Evolutionary conservation across 2,888 invertebrate genomes (phyloP), one percentile per base, ranked within the genome.

Genomic region (Hartigia nigra): DNA sequence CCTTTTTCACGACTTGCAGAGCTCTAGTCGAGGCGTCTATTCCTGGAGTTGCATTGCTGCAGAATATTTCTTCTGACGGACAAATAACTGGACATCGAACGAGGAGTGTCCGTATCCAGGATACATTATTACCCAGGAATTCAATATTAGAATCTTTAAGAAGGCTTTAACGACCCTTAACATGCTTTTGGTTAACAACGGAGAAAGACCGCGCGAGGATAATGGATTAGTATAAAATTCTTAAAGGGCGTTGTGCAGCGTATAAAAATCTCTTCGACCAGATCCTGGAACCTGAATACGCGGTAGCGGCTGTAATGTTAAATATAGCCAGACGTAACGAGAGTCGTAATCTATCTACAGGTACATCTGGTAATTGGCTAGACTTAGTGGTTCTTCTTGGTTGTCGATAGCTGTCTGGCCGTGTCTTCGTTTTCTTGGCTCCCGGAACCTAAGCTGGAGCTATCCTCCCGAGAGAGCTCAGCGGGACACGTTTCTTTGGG

Each of bases 281-380:
- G 2, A 23, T 55, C 39, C 39, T 55, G 39, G 4, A 55, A 23
- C 23, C 39, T 14, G 39, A 14, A 4, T 23, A 55, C 23, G 14
- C 39, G 39, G 39, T 39, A 12, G 23, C 23, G 23, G 39, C 23
- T 31, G 72, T 14, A 32, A 32, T 9, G 72, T 14, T 72, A 72
- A 72, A 72, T 72, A 72, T 72, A 72, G 74, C 74, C 76, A 35
- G 80, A 76, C 75, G 82, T 85, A 87, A 87, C 81, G 84, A 82
- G 83, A 79, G 78, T 80, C 83, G 81, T 87, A 86, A 85, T 87
- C 85, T 84, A 84, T 86, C 84, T 84, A 81, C 80, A 82, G 83
- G 82, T 82, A 77, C 82, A 83, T 82, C 83, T 87, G 83, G 84
- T 85, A 84, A 87, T 87, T 85, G 86, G 82, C 77, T 80, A 80